Base-by-base conservation (phyloP, 2,888 invertebrate species). In the Mimumesa dahlbomi region DNA sequence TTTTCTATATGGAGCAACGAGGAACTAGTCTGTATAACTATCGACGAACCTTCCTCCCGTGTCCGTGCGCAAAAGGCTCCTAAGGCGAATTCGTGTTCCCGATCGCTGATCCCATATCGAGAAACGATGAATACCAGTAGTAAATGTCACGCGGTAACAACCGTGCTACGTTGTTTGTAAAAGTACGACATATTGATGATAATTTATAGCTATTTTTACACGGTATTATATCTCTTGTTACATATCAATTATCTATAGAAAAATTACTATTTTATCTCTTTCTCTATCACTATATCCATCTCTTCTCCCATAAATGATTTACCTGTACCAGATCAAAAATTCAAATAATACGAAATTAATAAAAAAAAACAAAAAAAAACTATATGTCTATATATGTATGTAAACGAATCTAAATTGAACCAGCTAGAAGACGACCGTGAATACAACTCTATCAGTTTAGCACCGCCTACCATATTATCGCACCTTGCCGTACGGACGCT, bases 1-100 rank as follows among this genome's bases (percentile, higher is more conserved):
- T 69, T 66, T 76, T 69, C 74, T 73, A 73, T 67, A 73, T 70
- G 54, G 70, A 79, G 67, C 78, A 61, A 58, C 62, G 38, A 58
- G 42, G 48, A 46, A 58, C 63, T 42, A 59, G 43, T 75, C 36
- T 52, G 52, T 67, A 61, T 71, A 77, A 54, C 74, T 64, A 71
- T 75, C 66, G 62, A n/a, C 21, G 43, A 43, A 42, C 38, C 46
- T 13, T 40, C 43, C 49, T 38, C 13, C 53, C 42, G 21, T 7
- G 22, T 45, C 45, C 14, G 42, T 50, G 46, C 14, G n/a, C 52
- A 21, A 52, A 53, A 38, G 46, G 21, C 36, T 46, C 29, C 7
- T 57, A 21, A 52, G 34, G 49, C 63, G 57, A 63, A 62, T 48
- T 59, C 53, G 42, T 38, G 50, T 65, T 43, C 34, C 36, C 11